Percentiles rank a stretch among this genome's conserved stretches.
Conservation (phyloP, 2,113 vertebrate species). For the Atherinomorus stipes region DNA sequence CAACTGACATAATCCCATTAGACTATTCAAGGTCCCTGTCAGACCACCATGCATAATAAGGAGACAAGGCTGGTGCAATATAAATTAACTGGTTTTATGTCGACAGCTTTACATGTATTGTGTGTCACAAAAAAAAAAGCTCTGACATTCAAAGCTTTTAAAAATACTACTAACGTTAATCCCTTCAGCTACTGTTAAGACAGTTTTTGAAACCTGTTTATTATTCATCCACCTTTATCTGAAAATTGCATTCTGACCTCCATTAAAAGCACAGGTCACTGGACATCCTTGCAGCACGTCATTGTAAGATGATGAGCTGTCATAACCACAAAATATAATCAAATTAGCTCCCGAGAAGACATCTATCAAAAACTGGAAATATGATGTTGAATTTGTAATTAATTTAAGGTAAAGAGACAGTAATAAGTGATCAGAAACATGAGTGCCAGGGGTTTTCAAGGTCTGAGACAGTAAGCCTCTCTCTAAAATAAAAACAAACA, state of each 20-base stretch:
- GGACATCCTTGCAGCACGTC: slow-evolving; percentile 18
- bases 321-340: no score
- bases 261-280: slow-evolving; percentile 22
- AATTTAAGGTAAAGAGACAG: no score
- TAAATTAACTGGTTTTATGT: slow-evolving; percentile 25
- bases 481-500: no score
- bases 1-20: slow-evolving; percentile 66
- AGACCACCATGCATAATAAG: slow-evolving; percentile 47
- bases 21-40: slow-evolving; percentile 46
- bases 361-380: no score
- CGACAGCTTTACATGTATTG: slow-evolving; percentile 20
- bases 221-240: slow-evolving; percentile 6
- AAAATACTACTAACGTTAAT: no score
- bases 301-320: neutral
- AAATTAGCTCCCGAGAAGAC: no score
- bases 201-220: slow-evolving; percentile 19
- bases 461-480: no score
- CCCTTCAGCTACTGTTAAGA: neutral
- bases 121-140: slow-evolving; percentile 21
- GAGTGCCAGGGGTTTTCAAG: no score
- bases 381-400: no score
- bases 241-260: neutral
- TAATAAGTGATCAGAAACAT: no score
- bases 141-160: neutral
- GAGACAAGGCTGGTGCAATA: slow-evolving; percentile 2